These are phyloP conservation scores for Phaetusa simplex DNA, from an alignment of 2,113 vertebrate species.

Conservation along the genomic window DNA sequence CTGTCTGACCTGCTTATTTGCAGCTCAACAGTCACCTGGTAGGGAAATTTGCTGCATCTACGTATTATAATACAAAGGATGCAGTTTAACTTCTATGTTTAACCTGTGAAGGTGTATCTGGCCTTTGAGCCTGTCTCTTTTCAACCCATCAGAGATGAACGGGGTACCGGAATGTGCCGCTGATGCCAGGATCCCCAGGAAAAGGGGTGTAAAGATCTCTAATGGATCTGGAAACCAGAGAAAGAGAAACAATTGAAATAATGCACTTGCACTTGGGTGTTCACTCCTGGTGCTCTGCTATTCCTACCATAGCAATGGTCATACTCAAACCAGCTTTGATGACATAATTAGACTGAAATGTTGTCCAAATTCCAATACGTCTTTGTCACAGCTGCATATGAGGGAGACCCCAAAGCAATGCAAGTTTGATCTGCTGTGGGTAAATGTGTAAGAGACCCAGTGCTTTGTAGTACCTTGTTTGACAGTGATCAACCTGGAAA, in stretches of 20 bases:
- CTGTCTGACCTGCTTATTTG: background rate
- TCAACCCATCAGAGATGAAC: background rate
- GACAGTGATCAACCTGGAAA: background rate
- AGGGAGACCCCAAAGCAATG: background rate
- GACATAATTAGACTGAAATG: background rate
- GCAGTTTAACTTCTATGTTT: accelerated
- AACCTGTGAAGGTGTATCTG: background rate
- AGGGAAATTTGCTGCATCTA: background rate
- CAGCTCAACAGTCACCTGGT: background rate
- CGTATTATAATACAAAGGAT: accelerated
- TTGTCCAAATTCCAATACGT: background rate
- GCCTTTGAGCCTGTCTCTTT: background rate
- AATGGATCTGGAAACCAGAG: background rate
- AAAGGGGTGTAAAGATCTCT: background rate
- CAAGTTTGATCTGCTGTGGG: background rate
- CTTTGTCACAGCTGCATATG: background rate
- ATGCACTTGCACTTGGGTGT: background rate
- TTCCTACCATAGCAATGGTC: background rate
- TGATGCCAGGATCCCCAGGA: background rate
- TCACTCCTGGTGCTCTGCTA: background rate
- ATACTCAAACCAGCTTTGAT: background rate
- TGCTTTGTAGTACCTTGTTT: background rate
- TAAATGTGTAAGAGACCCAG: background rate
- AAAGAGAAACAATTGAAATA: background rate
- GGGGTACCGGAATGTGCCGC: background rate